phyloP scores from a whole-genome alignment of 2,113 vertebrate genomes.

The Fregata magnificens region DNA sequence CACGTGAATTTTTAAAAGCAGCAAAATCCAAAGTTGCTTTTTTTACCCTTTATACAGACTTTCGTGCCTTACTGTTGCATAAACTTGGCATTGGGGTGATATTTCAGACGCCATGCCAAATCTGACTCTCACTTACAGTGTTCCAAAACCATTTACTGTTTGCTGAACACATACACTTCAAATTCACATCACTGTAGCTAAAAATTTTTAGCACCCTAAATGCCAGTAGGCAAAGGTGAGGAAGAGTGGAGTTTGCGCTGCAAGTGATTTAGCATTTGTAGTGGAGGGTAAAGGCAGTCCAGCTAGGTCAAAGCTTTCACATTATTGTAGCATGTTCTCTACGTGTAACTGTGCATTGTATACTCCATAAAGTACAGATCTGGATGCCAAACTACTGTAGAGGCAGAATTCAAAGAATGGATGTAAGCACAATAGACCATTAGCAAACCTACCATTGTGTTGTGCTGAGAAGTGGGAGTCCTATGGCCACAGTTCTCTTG shows the following conservation, averaged over 20 bases:
- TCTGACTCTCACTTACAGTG: conserved; percentile 11
- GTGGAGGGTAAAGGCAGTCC: not conserved
- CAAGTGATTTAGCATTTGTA: not conserved
- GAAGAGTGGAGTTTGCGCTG: not conserved
- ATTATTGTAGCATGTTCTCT: conserved; percentile 4
- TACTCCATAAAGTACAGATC: conserved; percentile 11
- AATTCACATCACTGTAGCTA: not conserved
- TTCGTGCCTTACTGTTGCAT: not conserved
- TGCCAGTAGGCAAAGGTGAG: conserved; percentile 26
- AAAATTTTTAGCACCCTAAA: not conserved
- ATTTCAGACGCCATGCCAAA: conserved; percentile 36
- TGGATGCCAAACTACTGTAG: conserved; percentile 41
- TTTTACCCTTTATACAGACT: not conserved
- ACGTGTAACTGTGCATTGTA: not conserved
- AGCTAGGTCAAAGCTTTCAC: conserved; percentile 38
- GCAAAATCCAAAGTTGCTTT: not conserved
- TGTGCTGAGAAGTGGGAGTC: conserved; percentile 89
- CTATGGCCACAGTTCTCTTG: conserved; percentile 85
- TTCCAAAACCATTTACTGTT: conserved; percentile 29
- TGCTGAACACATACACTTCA: conserved; percentile 1
- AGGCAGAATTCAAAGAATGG: conserved; percentile 46
- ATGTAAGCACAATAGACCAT: conserved; percentile 63
- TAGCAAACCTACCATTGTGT: conserved; percentile 82
- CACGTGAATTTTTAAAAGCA: not conserved
- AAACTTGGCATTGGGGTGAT: conserved; percentile 7